Conservation (phyloP, 2,113 vertebrate genomes). For the Pedetes capensis region DNA sequence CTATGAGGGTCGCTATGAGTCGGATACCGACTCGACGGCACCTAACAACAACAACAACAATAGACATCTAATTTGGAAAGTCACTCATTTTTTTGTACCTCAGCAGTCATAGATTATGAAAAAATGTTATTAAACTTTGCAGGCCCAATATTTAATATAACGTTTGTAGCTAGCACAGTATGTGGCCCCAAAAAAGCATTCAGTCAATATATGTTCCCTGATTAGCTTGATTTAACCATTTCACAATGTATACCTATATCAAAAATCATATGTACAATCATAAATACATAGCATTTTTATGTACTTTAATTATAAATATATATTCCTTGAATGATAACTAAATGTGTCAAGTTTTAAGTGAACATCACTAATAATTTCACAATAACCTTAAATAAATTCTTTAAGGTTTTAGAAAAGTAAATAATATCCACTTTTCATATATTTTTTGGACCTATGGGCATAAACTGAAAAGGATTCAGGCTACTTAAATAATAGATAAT, state of each 20-base stretch:
- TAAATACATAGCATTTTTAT: neutral
- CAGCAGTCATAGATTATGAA: neutral
- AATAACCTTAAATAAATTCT: neutral
- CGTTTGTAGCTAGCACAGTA: neutral
- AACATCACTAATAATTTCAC: neutral
- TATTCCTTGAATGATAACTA: neutral
- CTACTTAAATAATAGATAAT: neutral
- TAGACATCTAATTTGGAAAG: neutral
- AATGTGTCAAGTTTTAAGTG: neutral
- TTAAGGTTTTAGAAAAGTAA: conserved; percentile 16
- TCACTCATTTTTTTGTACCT: neutral
- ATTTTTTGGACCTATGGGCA: neutral
- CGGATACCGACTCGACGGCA: too few relatives aligned
- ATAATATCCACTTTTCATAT: neutral
- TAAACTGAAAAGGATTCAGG: neutral
- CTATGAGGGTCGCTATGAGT: too few relatives aligned
- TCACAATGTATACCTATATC: neutral
- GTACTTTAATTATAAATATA: neutral
- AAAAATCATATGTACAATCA: neutral
- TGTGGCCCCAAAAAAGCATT: neutral
- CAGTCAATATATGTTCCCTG: neutral
- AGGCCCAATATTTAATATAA: neutral
- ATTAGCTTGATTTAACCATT: neutral
- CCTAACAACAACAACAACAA: too few relatives aligned
- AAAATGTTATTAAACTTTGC: neutral